These are phyloP conservation scores for Eristalinus sepulchralis DNA, from an alignment of 2,888 invertebrate genomes.

Conservation along the genomic window DNA sequence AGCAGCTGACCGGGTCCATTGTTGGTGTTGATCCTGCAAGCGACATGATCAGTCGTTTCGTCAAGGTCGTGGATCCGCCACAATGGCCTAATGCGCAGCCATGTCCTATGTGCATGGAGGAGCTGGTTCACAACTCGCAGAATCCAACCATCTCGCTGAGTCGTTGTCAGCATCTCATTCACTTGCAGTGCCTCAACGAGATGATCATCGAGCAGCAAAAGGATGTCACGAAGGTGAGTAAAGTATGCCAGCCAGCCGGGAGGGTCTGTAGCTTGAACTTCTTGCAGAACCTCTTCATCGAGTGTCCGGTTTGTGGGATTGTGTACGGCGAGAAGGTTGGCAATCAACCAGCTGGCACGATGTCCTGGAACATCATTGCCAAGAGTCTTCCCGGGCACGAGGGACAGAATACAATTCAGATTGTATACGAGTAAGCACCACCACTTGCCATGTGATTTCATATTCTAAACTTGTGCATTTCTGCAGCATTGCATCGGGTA, in stretches of 20 bases:
- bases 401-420: constrained; percentile 87
- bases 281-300: constrained; percentile 85
- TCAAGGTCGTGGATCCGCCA: constrained; percentile 85
- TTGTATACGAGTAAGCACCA: constrained; percentile 87
- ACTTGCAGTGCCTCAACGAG: constrained; percentile 89
- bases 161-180: constrained; percentile 90
- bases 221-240: constrained; percentile 79
- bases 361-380: constrained; percentile 90
- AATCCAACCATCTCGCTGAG: constrained; percentile 86
- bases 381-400: constrained; percentile 86
- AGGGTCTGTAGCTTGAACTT: neutral
- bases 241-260: constrained; percentile 27
- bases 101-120: constrained; percentile 87
- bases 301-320: constrained; percentile 93
- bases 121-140: constrained; percentile 80
- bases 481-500: constrained; percentile 92
- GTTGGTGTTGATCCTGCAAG: constrained; percentile 82
- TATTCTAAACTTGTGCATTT: neutral
- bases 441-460: neutral
- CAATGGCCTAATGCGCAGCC: constrained; percentile 87
- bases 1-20: constrained; percentile 81
- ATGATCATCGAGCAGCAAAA: constrained; percentile 86
- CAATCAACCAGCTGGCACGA: constrained; percentile 91
- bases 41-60: constrained; percentile 86
- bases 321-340: constrained; percentile 91